These are phyloP conservation scores for Ypsolopha scabrella DNA, from an alignment of 2,888 invertebrate species.

Conservation along the genomic window DNA sequence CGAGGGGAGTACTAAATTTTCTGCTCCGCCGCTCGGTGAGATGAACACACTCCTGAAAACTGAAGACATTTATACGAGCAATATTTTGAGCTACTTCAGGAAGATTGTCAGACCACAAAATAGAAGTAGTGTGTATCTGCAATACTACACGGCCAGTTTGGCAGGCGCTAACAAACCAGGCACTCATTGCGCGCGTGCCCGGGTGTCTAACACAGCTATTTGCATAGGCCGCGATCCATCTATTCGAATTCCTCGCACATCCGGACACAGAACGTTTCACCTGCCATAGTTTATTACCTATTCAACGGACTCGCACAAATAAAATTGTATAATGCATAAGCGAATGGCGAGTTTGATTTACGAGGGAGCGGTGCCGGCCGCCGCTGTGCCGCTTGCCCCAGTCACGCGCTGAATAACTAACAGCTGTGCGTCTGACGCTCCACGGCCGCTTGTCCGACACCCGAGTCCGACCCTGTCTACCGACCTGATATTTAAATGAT, in stretches of 20 bases:
- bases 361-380: constrained; percentile 40
- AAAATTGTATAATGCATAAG: constrained; percentile 72
- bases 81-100: not conserved
- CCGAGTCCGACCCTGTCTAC: not conserved
- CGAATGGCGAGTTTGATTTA: constrained; percentile 70
- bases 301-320: constrained; percentile 68
- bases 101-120: not conserved
- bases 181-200: not conserved
- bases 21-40: constrained; percentile 44
- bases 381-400: constrained; percentile 21
- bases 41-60: constrained; percentile 37
- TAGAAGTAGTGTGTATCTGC: not conserved
- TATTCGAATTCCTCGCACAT: constrained; percentile 49
- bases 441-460: not conserved
- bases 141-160: not conserved
- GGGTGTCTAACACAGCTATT: constrained; percentile 18
- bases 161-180: not conserved
- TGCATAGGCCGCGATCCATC: constrained; percentile 28
- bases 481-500: not conserved
- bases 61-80: not conserved
- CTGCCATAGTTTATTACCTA: constrained; percentile 68
- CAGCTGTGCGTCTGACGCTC: constrained; percentile 13
- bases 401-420: constrained; percentile 65
- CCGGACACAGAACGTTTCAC: constrained; percentile 56
- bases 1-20: constrained; percentile 51